phyloP scores from a whole-genome alignment of 2,797 vertebrate species.

The Channa striata region DNA sequence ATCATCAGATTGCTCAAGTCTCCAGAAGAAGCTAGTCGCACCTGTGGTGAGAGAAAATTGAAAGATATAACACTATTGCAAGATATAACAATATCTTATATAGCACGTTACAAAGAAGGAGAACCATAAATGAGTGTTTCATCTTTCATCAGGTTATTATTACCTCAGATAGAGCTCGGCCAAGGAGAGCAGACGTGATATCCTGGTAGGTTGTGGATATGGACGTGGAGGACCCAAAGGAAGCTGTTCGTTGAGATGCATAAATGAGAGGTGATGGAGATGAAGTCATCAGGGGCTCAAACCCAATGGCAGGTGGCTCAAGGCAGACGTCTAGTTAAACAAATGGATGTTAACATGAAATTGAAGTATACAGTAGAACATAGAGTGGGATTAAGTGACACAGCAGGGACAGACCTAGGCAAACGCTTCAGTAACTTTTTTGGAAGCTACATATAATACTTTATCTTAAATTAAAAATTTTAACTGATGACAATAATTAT shows the following conservation, averaged over 20 bases:
- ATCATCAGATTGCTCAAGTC: constrained; percentile 89
- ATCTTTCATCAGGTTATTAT: neutral
- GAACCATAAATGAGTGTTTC: neutral
- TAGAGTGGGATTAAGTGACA: no score
- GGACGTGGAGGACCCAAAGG: constrained; percentile 81
- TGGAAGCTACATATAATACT: neutral
- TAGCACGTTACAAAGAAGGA: neutral
- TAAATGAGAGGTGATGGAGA: constrained; percentile 63
- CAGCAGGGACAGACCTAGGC: neutral
- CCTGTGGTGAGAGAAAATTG: constrained; percentile 75
- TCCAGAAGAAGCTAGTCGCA: constrained; percentile 90
- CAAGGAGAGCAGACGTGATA: constrained; percentile 87
- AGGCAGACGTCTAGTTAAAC: constrained; percentile 72
- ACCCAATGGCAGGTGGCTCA: constrained; percentile 55
- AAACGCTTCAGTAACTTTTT: neutral
- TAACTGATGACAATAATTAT: neutral
- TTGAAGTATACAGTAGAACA: neutral
- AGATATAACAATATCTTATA: neutral
- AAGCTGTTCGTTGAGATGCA: constrained; percentile 80
- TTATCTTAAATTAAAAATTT: neutral
- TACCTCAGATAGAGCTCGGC: constrained; percentile 89
- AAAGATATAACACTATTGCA: neutral
- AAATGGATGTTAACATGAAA: constrained; percentile 6
- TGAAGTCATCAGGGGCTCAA: constrained; percentile 75
- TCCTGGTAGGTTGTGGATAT: constrained; percentile 88